Conservation (phyloP, 37 sponge, comb jelly and placozoan species). For the Dysidea cf. avara region DNA sequence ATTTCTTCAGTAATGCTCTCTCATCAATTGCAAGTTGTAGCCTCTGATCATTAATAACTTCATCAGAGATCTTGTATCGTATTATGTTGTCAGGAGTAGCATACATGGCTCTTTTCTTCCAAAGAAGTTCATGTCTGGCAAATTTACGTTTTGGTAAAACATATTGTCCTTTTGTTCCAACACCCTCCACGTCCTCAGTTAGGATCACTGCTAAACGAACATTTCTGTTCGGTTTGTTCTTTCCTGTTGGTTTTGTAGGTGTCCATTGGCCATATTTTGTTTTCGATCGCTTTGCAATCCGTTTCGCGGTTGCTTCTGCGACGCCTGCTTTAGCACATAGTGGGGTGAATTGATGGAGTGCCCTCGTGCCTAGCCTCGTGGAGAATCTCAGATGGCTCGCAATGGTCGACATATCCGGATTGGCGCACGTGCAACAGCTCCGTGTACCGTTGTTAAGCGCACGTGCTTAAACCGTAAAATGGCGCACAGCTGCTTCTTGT, state of each 20-base stretch:
- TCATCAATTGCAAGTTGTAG: not conserved
- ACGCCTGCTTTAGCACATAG: too few relatives aligned
- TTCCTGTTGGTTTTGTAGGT: slow-evolving; percentile 30
- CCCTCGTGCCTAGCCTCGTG: too few relatives aligned
- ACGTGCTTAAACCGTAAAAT: too few relatives aligned
- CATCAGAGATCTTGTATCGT: slow-evolving; percentile 33
- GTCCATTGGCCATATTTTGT: too few relatives aligned
- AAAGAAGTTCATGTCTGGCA: slow-evolving; percentile 75
- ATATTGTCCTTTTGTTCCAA: slow-evolving; percentile 66
- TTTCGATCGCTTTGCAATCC: too few relatives aligned
- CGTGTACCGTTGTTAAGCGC: too few relatives aligned
- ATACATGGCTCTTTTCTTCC: slow-evolving; percentile 69
- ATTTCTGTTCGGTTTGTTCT: slow-evolving; percentile 76
- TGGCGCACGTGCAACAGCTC: too few relatives aligned
- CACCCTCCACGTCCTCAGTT: slow-evolving; percentile 62
- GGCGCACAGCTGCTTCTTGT: too few relatives aligned
- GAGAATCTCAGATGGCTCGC: too few relatives aligned
- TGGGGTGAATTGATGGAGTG: too few relatives aligned
- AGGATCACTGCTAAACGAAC: slow-evolving; percentile 55
- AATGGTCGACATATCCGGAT: too few relatives aligned
- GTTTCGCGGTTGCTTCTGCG: too few relatives aligned
- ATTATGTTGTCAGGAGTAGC: slow-evolving; percentile 60
- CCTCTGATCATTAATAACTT: slow-evolving; percentile 14
- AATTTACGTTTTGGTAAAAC: slow-evolving; percentile 80
- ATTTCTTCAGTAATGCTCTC: slow-evolving; percentile 20